Evolutionary conservation across 2,113 vertebrate genomes (phyloP), one percentile per base, ranked within the genome.

Genomic region (Nyctereutes procyonoides): DNA sequence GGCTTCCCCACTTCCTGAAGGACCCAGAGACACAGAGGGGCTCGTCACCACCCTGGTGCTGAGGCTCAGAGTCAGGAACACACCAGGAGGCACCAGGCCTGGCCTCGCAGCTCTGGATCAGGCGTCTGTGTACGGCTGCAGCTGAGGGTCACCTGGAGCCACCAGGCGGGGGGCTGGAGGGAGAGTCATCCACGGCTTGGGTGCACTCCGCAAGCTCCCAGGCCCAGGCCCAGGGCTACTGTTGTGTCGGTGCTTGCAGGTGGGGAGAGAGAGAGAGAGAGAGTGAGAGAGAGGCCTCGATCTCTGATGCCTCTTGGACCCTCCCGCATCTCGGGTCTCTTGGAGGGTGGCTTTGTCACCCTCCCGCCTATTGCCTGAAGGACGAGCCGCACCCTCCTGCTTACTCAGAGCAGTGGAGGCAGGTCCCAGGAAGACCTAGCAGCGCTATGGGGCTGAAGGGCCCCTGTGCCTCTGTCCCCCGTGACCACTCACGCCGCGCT

Each of bases 391-490:
- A 3, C 9, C 15, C 48, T 58, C n/a, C 56, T 65, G 56, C 30
- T 19, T 38, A 22, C 19, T n/a, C 32, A 12, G 16, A 0, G 2
- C 6, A 84, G 28, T 51, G 38, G 2, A 24, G 83, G 48, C 26
- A 16, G 56, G 32, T 24, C 48, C 83, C 10, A 1, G 84, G 17
- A 28, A 65, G 74, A 22, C 35, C 26, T 11, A 12, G 30, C 19
- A 48, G 53, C 26, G 11, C 38, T 26, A 4, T 10, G 30, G 35
- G 69, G 32, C 48, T 14, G 17, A 13, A 16, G 32, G 2, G 13
- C 26, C 20, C 30, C 3, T 3, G 0, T 26, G 7, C 4, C 48
- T 17, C 16, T 17, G 51, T 6, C 19, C 4, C 2, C 0, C 43
- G 43, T 43, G 43, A 43, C 43, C 43, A 43, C 43, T 43, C 6